Base-by-base conservation (phyloP, 2,113 vertebrate genomes). In the Nyctereutes procyonoides region DNA sequence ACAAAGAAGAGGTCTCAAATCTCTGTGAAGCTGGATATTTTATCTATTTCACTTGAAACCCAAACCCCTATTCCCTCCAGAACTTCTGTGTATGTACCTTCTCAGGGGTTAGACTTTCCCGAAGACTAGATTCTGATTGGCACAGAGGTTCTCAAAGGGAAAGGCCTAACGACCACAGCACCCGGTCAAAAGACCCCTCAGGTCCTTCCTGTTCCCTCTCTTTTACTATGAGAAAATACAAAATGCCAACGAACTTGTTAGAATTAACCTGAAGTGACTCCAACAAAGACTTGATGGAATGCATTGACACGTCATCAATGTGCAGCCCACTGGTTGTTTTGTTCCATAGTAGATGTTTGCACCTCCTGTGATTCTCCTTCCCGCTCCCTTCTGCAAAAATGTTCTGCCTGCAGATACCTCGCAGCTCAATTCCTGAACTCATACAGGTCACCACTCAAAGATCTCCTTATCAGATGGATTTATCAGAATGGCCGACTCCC, bases 241-340 rank as follows among this genome's bases (percentile, higher is more conserved):
- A 13, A 26, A 20, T 0, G 4, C 24, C 28, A 35, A 58, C 35
- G n/a, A 16, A 51, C 65, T 2, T 14, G 9, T 35, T 63, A 62
- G 69, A 80, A 9, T 4, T 2, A 14, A 17, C 9, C 0, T 0
- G 26, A 2, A 7, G 16, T 2, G 35, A 20, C 26, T 51, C 65
- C 35, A 10, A 2, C 6, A 11, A 15, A 10, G 56, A 24, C 26
- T 3, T 12, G 5, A 12, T 1, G 84, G 90, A 3, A 9, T 10
- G 16, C 1, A 0, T 8, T 58, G 0, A 10, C 0, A 4, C 6
- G 0, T 1, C 7, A 12, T 8, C 7, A 0, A 0, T 1, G 38
- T 1, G 43, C n/a, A 58, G 53, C 4, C 43, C 60, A 8, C 51
- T 30, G 15, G 48, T 32, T 7, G 3, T 12, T 13, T 38, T 3